A percentile compares a stretch with the other conserved stretches of the same genome.
These are phyloP conservation scores for Herpetotheres cachinnans DNA, from an alignment of 2,113 vertebrate species.

Conservation along the genomic window DNA sequence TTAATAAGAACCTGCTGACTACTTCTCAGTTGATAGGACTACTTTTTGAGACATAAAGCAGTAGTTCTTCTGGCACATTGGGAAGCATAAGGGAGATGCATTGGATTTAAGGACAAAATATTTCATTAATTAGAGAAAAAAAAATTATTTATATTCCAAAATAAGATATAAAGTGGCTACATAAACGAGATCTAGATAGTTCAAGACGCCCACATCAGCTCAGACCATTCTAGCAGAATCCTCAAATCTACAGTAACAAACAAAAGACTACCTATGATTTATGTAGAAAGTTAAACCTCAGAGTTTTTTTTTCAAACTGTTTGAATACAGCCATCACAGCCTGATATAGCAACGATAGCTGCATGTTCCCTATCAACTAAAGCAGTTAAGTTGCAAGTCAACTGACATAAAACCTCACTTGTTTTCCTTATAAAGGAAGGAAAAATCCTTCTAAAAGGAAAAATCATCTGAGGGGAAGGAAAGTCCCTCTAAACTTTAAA, in stretches of 20 bases:
- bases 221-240: neutral
- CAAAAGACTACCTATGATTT: neutral
- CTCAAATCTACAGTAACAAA: neutral
- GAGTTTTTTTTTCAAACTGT: neutral
- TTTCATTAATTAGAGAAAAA: neutral
- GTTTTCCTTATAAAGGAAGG: neutral
- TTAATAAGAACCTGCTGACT: neutral
- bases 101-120: neutral
- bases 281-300: neutral
- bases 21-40: neutral
- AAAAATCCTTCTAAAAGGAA: neutral
- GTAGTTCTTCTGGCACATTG: neutral
- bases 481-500: neutral
- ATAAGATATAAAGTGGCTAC: neutral
- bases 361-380: neutral
- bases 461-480: neutral
- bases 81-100: neutral
- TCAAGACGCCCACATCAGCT: neutral
- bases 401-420: neutral
- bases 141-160: neutral
- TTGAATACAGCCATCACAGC: neutral
- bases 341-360: neutral
- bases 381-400: neutral
- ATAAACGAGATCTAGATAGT: neutral
- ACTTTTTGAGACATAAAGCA: neutral